These are phyloP conservation scores for Torymus texanus DNA, from an alignment of 2,888 invertebrate genomes.

Conservation along the genomic window DNA sequence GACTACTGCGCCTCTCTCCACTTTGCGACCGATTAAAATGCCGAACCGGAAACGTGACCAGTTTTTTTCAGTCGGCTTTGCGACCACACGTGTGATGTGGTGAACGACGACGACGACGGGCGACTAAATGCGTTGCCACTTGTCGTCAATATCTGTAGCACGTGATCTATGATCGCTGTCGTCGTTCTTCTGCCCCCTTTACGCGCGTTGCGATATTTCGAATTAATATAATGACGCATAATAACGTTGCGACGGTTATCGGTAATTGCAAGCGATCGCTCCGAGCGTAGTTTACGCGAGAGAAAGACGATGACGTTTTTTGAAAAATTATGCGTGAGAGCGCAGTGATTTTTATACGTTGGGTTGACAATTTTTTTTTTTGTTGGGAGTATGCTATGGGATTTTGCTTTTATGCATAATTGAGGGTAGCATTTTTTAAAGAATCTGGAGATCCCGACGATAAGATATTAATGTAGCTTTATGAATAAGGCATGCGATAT, in stretches of 20 bases:
- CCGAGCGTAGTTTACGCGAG: not conserved
- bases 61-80: conserved; percentile 53
- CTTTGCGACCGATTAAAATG: conserved; percentile 59
- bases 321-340: conserved; percentile 6
- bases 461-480: no score
- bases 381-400: no score
- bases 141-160: conserved; percentile 57
- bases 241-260: conserved; percentile 47
- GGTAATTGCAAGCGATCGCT: conserved; percentile 27
- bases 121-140: conserved; percentile 60
- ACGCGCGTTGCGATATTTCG: conserved; percentile 38
- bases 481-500: no score
- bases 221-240: conserved; percentile 57
- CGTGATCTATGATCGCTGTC: conserved; percentile 49
- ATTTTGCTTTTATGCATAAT: no score
- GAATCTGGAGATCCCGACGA: no score
- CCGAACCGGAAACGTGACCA: conserved; percentile 61
- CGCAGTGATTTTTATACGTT: not conserved
- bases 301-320: not conserved
- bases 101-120: not conserved
- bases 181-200: not conserved
- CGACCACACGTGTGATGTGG: conserved; percentile 62
- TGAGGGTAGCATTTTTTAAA: no score
- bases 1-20: conserved; percentile 15
- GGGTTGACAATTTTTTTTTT: conserved; percentile 43